phyloP scores from a whole-genome alignment of 2,113 vertebrate genomes.

The Terrapene triunguis region DNA sequence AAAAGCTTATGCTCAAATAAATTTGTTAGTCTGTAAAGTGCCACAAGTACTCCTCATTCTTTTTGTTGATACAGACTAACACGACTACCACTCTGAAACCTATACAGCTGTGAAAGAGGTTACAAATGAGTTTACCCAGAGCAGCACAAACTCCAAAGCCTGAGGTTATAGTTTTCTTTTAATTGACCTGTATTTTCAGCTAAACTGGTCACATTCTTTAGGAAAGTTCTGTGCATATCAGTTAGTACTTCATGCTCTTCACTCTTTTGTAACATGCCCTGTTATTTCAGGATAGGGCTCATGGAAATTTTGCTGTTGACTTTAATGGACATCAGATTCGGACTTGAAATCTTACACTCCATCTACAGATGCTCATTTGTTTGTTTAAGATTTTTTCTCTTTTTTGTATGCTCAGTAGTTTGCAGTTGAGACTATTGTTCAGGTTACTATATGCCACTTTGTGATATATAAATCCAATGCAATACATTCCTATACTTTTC shows the following conservation, averaged over 20 bases:
- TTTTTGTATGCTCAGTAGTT: accelerated
- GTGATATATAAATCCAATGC: accelerated
- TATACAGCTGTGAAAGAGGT: neutral
- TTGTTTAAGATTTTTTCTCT: neutral
- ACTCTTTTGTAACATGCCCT: accelerated
- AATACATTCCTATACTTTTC: neutral
- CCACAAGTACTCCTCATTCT: too few relatives aligned
- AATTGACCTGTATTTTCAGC: neutral
- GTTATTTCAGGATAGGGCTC: neutral
- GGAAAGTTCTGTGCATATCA: neutral
- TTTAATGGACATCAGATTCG: slow-evolving; percentile 14
- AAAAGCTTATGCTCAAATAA: too few relatives aligned
- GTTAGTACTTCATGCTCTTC: neutral
- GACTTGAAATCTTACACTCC: neutral
- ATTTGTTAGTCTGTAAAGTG: too few relatives aligned
- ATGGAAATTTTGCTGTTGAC: neutral
- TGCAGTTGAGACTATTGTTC: accelerated
- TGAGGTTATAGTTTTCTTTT: neutral
- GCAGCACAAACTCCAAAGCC: neutral
- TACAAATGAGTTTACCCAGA: neutral
- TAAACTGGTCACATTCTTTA: neutral
- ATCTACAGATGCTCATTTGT: neutral
- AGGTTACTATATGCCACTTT: accelerated
- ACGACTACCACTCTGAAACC: too few relatives aligned
- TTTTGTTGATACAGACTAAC: too few relatives aligned